phyloP scores from a whole-genome alignment of 2,888 invertebrate species.

The Thalpophila matura region DNA sequence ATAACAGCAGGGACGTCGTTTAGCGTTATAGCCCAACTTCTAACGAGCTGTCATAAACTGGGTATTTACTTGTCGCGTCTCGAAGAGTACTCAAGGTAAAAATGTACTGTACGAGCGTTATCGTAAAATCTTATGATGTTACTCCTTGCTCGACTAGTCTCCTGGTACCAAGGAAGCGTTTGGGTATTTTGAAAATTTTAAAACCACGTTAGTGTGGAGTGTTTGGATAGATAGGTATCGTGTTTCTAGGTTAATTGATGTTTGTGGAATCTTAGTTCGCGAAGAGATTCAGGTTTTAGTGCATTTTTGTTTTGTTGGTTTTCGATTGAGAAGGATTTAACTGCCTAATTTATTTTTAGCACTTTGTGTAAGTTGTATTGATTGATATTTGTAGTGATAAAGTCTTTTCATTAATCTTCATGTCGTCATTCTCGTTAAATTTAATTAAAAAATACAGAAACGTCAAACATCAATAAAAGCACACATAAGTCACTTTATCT shows the following conservation, averaged over 20 bases:
- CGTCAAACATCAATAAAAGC: too few relatives aligned
- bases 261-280: conserved; percentile 2
- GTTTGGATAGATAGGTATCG: conserved; percentile 32
- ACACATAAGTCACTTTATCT: too few relatives aligned
- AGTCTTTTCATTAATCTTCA: too few relatives aligned
- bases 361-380: too few relatives aligned
- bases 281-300: not conserved
- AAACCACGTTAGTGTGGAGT: conserved; percentile 18
- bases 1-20: conserved; percentile 80
- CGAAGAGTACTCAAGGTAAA: conserved; percentile 70
- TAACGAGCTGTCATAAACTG: conserved; percentile 88
- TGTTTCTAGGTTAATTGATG: conserved; percentile 31
- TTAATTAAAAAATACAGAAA: too few relatives aligned
- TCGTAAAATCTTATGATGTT: conserved; percentile 81
- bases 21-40: conserved; percentile 85
- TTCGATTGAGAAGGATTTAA: not conserved
- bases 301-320: not conserved
- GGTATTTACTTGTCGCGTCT: conserved; percentile 85
- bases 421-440: too few relatives aligned
- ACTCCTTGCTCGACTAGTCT: conserved; percentile 67
- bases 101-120: conserved; percentile 68
- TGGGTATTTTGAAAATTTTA: conserved; percentile 25
- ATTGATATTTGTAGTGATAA: too few relatives aligned
- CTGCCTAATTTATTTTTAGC: not conserved
- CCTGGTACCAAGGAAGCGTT: conserved; percentile 54